Evolutionary conservation across 2,113 vertebrate species (phyloP).

Genomic region (Sclerurus mexicanus): DNA sequence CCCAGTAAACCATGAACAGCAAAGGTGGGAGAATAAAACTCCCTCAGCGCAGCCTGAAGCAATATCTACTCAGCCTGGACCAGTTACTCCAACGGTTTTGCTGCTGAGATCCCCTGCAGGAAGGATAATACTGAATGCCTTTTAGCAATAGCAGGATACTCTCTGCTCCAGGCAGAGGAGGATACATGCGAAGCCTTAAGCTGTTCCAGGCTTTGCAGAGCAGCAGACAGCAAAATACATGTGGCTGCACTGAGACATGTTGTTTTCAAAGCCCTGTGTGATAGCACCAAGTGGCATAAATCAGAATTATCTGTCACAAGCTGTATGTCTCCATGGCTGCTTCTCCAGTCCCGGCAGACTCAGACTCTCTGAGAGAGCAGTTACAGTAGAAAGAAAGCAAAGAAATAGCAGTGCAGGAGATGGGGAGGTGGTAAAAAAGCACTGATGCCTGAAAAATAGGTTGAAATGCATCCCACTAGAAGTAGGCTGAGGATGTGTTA

Average conservation of each 20-base stretch:
- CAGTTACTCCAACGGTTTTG: background rate
- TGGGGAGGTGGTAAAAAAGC: background rate
- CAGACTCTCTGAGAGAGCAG: background rate
- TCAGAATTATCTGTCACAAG: constrained; percentile 22
- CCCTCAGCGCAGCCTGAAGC: background rate
- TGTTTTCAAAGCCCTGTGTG: background rate
- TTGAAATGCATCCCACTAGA: background rate
- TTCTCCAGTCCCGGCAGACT: background rate
- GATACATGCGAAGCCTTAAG: background rate
- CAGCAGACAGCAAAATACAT: constrained; percentile 2
- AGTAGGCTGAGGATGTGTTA: background rate
- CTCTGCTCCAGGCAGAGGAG: background rate
- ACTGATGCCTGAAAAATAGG: background rate
- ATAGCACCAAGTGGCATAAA: background rate
- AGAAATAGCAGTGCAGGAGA: background rate
- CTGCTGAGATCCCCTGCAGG: background rate
- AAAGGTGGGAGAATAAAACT: background rate
- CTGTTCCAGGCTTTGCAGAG: background rate
- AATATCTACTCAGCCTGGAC: background rate
- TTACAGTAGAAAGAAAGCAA: background rate
- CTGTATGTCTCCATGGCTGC: background rate
- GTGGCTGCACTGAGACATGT: background rate
- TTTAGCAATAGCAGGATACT: background rate
- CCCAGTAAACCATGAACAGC: background rate
- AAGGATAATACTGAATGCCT: background rate